Evolutionary conservation across 2,888 invertebrate species (phyloP).

Genomic region (Gastracanthus pulcherrimus): DNA sequence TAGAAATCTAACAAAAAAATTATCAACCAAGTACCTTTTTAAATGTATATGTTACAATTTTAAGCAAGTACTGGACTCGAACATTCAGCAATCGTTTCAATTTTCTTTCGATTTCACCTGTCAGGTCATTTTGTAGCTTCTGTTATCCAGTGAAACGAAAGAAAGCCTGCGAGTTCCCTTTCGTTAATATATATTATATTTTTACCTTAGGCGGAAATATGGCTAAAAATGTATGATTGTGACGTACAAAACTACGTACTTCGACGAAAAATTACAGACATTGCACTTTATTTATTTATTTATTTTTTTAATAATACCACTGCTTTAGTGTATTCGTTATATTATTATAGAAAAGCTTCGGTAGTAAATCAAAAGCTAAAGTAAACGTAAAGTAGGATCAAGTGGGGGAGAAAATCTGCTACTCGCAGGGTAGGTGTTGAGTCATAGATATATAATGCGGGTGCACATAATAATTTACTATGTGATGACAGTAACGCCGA

Average conservation of each 20-base stretch:
- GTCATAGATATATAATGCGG: not conserved
- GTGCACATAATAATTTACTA: slow-evolving; percentile 17
- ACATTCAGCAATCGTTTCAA: slow-evolving; percentile 40
- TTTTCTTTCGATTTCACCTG: slow-evolving; percentile 48
- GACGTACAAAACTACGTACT: slow-evolving; percentile 44
- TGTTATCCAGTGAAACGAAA: slow-evolving; percentile 49
- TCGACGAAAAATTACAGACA: slow-evolving; percentile 37
- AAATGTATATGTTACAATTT: slow-evolving; percentile 14
- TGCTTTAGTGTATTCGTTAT: slow-evolving; percentile 15
- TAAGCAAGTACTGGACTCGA: slow-evolving; percentile 49
- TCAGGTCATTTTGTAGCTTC: slow-evolving; percentile 57
- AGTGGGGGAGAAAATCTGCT: slow-evolving; percentile 9
- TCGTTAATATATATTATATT: slow-evolving; percentile 26
- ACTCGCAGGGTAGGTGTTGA: not conserved
- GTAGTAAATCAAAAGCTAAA: not conserved
- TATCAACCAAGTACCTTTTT: not conserved
- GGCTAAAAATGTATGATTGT: slow-evolving; percentile 38
- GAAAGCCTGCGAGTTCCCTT: slow-evolving; percentile 42
- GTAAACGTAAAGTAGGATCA: not conserved
- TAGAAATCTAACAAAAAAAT: not conserved
- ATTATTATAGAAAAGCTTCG: not conserved
- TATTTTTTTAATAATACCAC: not conserved
- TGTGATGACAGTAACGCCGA: slow-evolving; percentile 13
- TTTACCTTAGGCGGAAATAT: slow-evolving; percentile 39
- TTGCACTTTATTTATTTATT: slow-evolving; percentile 21